phyloP scores from a whole-genome alignment of 2,797 vertebrate species.

The Sciurus carolinensis region DNA sequence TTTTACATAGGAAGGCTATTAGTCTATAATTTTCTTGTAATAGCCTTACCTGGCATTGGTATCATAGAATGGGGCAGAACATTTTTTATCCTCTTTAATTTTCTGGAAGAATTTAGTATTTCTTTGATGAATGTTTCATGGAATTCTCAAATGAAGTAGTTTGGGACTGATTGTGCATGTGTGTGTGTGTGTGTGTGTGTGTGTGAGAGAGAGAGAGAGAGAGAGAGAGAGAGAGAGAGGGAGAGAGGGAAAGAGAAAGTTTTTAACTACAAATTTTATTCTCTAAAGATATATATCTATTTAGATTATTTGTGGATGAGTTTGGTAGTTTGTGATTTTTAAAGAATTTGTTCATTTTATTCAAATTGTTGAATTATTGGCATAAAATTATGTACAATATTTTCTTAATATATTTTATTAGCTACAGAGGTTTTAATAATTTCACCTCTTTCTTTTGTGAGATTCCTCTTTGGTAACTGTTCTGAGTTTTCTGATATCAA shows the following conservation, averaged over 20 bases:
- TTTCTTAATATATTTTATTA: not conserved
- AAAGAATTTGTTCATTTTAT: not conserved
- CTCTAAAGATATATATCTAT: not conserved
- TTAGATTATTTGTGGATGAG: not conserved
- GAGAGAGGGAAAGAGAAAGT: not conserved
- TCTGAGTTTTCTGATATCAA: not conserved
- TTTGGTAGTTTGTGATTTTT: constrained; percentile 30
- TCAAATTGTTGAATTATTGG: not conserved
- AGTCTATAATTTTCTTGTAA: not conserved
- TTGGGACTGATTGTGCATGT: not conserved
- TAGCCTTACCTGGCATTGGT: not conserved
- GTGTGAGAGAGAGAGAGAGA: too few relatives aligned
- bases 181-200: not conserved
- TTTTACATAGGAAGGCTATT: not conserved
- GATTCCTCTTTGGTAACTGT: not conserved
- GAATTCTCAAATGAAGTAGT: constrained; percentile 27
- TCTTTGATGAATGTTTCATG: not conserved
- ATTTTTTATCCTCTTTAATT: constrained; percentile 34
- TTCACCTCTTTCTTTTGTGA: not conserved
- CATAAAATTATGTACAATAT: constrained; percentile 20
- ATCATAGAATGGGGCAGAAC: not conserved
- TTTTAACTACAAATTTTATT: constrained; percentile 37
- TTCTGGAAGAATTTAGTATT: constrained; percentile 10
- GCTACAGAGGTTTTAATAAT: not conserved
- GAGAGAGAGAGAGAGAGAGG: too few relatives aligned